A percentile compares a stretch with the other conserved stretches of the same genome.
These are phyloP conservation scores for Porites lobata DNA, from an alignment of 92 coral and sea anemone species.

Conservation along the genomic window DNA sequence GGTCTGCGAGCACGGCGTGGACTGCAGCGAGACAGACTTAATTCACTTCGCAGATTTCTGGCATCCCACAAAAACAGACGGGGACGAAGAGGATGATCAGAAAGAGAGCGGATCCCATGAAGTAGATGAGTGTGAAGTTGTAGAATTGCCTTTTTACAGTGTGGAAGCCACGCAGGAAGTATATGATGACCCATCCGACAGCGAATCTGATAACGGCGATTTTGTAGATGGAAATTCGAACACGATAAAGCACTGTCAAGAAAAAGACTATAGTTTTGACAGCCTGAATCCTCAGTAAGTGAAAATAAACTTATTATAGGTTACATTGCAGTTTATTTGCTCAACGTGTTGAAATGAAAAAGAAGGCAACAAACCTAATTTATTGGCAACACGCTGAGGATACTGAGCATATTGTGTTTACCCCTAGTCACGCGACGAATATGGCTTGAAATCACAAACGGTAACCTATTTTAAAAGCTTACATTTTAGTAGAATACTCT, in stretches of 20 bases:
- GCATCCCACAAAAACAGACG: conserved; percentile 67
- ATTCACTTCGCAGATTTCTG: conserved; percentile 87
- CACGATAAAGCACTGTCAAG: neutral
- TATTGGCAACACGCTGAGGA: no score
- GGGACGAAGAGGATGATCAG: conserved; percentile 7
- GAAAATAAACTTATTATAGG: neutral
- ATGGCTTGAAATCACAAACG: no score
- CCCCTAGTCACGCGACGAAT: no score
- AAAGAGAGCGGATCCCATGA: conserved; percentile 23
- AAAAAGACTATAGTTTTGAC: neutral
- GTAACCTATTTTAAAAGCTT: no score
- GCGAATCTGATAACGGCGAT: conserved; percentile 1
- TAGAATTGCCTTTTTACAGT: conserved; percentile 33
- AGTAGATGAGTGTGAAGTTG: conserved; percentile 74
- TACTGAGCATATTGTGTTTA: no score
- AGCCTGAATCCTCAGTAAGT: conserved; percentile 46
- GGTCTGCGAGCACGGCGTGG: conserved; percentile 66
- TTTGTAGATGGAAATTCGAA: conserved; percentile 11
- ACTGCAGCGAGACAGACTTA: conserved; percentile 68
- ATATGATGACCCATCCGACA: conserved; percentile 42
- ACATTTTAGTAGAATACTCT: no score
- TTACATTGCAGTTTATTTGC: neutral
- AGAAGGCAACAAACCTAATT: neutral
- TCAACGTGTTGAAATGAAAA: neutral
- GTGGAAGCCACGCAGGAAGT: conserved; percentile 57